phyloP scores from a whole-genome alignment of 2,797 vertebrate genomes.

The Pampus argenteus region DNA sequence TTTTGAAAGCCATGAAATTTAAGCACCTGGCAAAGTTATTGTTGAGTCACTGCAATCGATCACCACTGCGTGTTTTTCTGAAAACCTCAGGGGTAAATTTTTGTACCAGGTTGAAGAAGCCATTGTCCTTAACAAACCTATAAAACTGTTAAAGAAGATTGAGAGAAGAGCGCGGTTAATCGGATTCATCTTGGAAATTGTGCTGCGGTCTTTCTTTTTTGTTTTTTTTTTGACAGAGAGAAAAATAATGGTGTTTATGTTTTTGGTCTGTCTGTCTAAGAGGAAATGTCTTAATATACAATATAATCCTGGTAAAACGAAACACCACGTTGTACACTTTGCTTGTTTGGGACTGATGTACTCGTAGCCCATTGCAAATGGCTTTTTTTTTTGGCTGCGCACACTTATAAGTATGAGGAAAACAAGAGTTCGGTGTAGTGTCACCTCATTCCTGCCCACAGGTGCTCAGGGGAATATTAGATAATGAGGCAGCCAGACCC shows the following conservation, averaged over 20 bases:
- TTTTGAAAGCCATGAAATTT: slow-evolving; percentile 32
- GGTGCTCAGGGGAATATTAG: slow-evolving; percentile 55
- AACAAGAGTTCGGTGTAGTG: slow-evolving; percentile 42
- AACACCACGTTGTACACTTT: background rate
- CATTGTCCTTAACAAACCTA: slow-evolving; percentile 2
- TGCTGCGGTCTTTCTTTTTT: background rate
- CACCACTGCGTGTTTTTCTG: slow-evolving; percentile 7
- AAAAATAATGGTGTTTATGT: background rate
- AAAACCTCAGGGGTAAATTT: slow-evolving; percentile 7
- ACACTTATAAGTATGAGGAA: slow-evolving; percentile 30
- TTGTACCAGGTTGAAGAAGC: background rate
- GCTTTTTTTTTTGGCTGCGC: slow-evolving; percentile 45
- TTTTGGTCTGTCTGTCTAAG: background rate
- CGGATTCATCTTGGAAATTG: background rate
- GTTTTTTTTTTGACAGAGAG: background rate
- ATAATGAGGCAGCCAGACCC: slow-evolving; percentile 51
- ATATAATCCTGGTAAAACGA: no score
- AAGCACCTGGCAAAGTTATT: slow-evolving; percentile 11
- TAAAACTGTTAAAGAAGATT: slow-evolving; percentile 11
- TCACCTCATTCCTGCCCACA: slow-evolving; percentile 54
- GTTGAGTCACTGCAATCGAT: slow-evolving; percentile 20
- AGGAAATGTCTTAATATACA: background rate
- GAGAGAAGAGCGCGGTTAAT: background rate
- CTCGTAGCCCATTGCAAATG: slow-evolving; percentile 51
- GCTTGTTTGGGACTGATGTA: slow-evolving; percentile 43